Conservation (phyloP, 2,797 vertebrate genomes). For the Coreius guichenoti region DNA sequence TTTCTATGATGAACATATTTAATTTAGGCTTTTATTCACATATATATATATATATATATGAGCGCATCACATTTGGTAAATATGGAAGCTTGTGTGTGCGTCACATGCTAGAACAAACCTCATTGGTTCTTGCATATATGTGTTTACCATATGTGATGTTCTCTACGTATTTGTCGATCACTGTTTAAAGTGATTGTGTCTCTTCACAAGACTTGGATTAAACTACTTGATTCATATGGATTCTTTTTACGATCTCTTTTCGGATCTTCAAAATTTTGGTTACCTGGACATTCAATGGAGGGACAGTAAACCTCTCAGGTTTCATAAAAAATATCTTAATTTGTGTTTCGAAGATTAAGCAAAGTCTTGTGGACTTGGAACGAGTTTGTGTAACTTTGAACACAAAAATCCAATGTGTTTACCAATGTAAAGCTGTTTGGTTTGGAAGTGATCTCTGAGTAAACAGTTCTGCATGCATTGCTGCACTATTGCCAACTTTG, state of each 20-base stretch:
- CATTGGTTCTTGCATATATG: background rate
- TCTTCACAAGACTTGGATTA: too few species aligned
- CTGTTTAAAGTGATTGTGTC: background rate
- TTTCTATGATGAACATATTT: background rate
- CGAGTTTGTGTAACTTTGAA: background rate
- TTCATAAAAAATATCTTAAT: too few species aligned
- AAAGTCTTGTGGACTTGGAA: too few species aligned
- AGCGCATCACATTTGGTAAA: background rate
- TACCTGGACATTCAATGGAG: too few species aligned
- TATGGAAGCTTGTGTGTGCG: background rate
- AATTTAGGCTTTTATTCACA: background rate
- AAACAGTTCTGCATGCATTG: background rate
- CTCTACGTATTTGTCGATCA: background rate
- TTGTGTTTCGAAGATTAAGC: too few species aligned
- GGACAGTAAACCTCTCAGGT: too few species aligned
- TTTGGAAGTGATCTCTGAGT: background rate
- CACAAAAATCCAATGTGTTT: background rate
- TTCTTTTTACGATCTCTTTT: background rate
- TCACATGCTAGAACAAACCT: background rate
- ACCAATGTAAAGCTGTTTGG: background rate
- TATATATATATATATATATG: background rate
- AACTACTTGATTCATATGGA: too few species aligned
- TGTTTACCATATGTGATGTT: background rate
- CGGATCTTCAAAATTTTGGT: too few species aligned
- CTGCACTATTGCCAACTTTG: background rate